Conservation (phyloP, 2,888 invertebrate genomes). For the Deladenus siricidicola region DNA sequence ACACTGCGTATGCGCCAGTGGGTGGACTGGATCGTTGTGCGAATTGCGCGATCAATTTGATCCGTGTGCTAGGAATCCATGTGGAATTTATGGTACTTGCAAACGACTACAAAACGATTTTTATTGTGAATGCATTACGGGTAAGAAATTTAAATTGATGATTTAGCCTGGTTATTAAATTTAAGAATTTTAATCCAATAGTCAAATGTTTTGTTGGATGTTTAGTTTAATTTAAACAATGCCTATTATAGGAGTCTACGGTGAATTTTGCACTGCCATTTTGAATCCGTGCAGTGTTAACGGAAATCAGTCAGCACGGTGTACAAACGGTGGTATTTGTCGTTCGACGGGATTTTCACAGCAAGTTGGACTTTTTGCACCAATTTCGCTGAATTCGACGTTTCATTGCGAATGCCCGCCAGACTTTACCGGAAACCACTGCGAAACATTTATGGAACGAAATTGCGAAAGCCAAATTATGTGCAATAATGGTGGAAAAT, state of each 20-base stretch:
- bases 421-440: slow-evolving; percentile 6
- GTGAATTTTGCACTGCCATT: slow-evolving; percentile 8
- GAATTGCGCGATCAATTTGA: background rate
- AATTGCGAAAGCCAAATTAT: background rate
- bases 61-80: background rate
- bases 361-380: too few species aligned
- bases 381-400: background rate
- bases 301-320: background rate
- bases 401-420: background rate
- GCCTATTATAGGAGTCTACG: slow-evolving; percentile 9
- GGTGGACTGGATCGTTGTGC: slow-evolving; percentile 3
- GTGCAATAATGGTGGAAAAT: background rate
- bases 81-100: slow-evolving; percentile 10
- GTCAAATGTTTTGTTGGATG: too few species aligned
- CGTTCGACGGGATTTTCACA: background rate
- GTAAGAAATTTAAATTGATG: too few species aligned
- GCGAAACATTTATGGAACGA: background rate
- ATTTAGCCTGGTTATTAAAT: too few species aligned
- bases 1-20: slow-evolving; percentile 10
- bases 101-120: background rate
- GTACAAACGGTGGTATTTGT: slow-evolving; percentile 11
- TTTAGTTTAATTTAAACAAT: background rate
- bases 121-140: slow-evolving; percentile 14
- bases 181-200: too few species aligned
- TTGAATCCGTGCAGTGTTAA: slow-evolving; percentile 1